A percentile compares a stretch with the other conserved stretches of the same genome.
These are phyloP conservation scores for Accipiter virgatus DNA, from an alignment of 2,113 vertebrate genomes.

Conservation along the genomic window DNA sequence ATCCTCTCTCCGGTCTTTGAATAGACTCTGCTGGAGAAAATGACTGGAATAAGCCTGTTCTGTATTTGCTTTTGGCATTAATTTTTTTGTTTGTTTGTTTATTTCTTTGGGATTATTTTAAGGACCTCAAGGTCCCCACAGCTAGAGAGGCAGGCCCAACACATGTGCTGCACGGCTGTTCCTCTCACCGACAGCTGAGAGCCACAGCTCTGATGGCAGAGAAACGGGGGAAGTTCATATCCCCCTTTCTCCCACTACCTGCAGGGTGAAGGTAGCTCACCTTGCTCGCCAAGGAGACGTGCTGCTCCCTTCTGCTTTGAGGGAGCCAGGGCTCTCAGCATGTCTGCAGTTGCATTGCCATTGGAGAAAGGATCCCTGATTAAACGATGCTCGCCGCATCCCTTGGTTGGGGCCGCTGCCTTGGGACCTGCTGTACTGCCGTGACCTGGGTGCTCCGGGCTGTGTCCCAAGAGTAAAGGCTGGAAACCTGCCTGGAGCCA, in stretches of 20 bases:
- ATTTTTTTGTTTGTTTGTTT: constrained; percentile 51
- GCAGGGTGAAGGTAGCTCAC: too few relatives aligned
- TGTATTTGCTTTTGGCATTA: constrained; percentile 45
- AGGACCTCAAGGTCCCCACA: constrained; percentile 35
- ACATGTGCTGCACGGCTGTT: background rate
- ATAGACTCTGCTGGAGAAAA: constrained; percentile 44
- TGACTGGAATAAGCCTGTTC: constrained; percentile 46
- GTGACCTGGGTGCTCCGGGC: background rate
- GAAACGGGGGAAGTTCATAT: background rate
- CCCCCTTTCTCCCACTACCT: fast-evolving
- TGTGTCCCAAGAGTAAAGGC: background rate
- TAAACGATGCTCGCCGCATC: fast-evolving
- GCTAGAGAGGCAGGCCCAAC: background rate
- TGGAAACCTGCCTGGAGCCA: background rate
- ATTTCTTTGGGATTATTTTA: constrained; percentile 55
- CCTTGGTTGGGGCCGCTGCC: background rate
- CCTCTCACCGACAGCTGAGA: background rate
- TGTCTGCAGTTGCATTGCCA: background rate
- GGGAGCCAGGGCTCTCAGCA: background rate
- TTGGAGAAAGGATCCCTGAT: background rate
- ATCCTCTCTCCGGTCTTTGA: constrained; percentile 44
- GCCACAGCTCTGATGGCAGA: background rate
- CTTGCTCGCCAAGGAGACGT: background rate
- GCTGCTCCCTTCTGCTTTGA: background rate
- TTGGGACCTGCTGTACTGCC: fast-evolving